These are phyloP conservation scores for Gymnobelideus leadbeateri DNA, from an alignment of 2,113 vertebrate genomes.

Conservation along the genomic window DNA sequence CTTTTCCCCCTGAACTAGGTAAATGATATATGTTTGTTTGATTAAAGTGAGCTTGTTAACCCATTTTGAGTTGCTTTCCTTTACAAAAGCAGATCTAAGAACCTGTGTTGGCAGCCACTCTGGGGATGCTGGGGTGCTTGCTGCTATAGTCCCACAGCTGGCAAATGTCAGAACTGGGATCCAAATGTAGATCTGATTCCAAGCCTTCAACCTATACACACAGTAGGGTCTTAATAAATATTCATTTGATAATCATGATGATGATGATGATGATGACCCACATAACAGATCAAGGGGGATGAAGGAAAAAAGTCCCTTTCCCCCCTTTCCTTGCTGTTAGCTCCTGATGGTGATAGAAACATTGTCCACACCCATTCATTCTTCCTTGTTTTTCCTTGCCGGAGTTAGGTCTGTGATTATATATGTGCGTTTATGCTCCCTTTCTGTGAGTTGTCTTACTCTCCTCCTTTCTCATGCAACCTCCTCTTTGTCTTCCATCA, in stretches of 20 bases:
- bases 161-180: no score
- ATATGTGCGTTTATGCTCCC: neutral
- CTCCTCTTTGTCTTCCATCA: no score
- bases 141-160: neutral
- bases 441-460: neutral
- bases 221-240: neutral
- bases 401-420: neutral
- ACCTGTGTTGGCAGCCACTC: no score
- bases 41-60: no score
- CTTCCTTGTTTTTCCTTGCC: neutral
- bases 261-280: neutral
- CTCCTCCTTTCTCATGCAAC: neutral
- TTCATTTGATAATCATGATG: neutral
- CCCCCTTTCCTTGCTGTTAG: neutral
- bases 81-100: no score
- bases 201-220: neutral
- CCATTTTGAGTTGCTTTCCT: no score
- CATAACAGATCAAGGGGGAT: neutral
- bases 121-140: no score
- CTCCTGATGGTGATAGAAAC: neutral
- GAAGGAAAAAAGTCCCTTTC: neutral
- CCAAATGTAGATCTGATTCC: neutral
- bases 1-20: no score
- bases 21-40: no score
- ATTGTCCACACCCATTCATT: neutral